These are phyloP conservation scores for Megalops cyprinoides DNA, from an alignment of 2,797 vertebrate species.

Conservation along the genomic window DNA sequence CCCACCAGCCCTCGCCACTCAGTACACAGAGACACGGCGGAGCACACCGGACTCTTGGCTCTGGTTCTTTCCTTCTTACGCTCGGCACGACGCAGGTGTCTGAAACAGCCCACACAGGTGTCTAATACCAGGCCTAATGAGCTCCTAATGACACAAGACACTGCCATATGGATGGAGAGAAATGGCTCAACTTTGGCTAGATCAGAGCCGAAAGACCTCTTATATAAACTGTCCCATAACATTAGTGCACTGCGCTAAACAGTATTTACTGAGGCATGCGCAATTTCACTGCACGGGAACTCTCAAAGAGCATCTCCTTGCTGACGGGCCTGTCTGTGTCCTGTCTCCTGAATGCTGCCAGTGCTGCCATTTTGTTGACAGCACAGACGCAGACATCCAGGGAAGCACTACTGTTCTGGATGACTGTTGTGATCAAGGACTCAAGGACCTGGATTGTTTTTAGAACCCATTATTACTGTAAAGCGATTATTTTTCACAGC, in stretches of 20 bases:
- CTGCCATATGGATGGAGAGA: slow-evolving; percentile 1
- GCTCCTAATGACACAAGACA: slow-evolving; percentile 25
- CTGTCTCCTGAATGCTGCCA: background rate
- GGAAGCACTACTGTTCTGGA: background rate
- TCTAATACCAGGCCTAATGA: slow-evolving; percentile 26
- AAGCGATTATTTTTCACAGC: slow-evolving; percentile 12
- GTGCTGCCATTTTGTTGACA: background rate
- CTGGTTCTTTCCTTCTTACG: background rate
- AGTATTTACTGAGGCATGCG: background rate
- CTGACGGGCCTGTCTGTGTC: background rate
- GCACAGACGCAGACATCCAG: background rate
- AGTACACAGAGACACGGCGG: background rate
- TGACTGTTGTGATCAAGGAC: background rate
- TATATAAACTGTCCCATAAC: background rate
- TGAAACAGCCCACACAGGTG: slow-evolving; percentile 16
- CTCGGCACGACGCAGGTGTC: background rate
- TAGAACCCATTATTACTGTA: slow-evolving; percentile 25
- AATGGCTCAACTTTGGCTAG: slow-evolving; percentile 4
- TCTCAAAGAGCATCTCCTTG: background rate
- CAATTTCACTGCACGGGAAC: background rate
- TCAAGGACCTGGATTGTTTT: background rate
- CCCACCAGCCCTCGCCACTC: too few species aligned
- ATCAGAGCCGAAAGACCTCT: background rate
- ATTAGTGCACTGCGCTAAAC: background rate
- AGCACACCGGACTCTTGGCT: slow-evolving; percentile 8